These are phyloP conservation scores for Istiophorus platypterus DNA, from an alignment of 2,113 vertebrate species.

Conservation along the genomic window DNA sequence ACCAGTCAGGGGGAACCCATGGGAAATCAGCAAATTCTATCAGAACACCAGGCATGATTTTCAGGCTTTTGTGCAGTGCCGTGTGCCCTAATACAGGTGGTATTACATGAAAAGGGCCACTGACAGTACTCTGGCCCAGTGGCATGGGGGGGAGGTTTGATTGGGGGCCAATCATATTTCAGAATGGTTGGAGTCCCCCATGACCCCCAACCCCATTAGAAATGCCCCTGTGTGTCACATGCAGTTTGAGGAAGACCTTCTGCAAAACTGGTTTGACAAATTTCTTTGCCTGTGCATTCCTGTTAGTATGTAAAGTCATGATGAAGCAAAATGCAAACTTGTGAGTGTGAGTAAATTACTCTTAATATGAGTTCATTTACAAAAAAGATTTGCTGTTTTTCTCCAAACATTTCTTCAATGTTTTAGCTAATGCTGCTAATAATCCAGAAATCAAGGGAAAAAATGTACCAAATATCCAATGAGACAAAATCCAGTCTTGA, in stretches of 20 bases:
- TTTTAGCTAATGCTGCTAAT: conserved; percentile 7
- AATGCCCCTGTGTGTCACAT: too few relatives aligned
- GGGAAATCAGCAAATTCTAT: too few relatives aligned
- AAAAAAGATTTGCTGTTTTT: background rate
- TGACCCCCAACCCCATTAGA: too few relatives aligned
- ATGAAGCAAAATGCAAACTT: background rate
- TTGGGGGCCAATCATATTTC: too few relatives aligned
- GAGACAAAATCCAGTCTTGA: conserved; percentile 41
- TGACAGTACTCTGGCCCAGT: too few relatives aligned
- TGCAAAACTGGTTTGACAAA: background rate
- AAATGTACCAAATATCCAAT: conserved; percentile 38
- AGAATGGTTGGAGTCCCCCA: too few relatives aligned
- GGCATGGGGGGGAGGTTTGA: too few relatives aligned
- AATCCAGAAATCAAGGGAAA: conserved; percentile 31
- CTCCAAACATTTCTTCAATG: background rate
- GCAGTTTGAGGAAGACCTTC: background rate
- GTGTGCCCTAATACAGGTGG: too few relatives aligned
- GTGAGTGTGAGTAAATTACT: background rate
- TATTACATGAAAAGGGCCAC: too few relatives aligned
- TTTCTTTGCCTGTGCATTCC: background rate
- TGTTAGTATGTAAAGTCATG: background rate
- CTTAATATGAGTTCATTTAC: background rate
- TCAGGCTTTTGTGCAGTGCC: too few relatives aligned
- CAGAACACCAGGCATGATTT: too few relatives aligned
- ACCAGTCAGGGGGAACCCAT: too few relatives aligned